Conservation (phyloP, 2,888 invertebrate species). For the Euspilapteryx auroguttella region DNA sequence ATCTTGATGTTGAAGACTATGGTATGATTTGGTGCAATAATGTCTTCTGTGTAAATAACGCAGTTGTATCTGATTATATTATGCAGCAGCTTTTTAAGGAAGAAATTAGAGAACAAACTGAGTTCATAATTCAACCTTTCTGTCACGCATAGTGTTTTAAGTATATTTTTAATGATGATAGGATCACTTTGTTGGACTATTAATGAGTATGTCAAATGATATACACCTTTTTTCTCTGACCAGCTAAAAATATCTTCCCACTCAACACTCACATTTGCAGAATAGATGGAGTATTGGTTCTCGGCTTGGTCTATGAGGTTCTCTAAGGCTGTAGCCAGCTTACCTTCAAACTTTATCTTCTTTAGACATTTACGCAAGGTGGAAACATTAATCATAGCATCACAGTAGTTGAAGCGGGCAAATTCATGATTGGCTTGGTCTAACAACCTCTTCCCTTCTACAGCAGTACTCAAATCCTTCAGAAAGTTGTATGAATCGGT, state of each 20-base stretch:
- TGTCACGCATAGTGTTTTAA: conserved; percentile 36
- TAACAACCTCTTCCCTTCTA: conserved; percentile 28
- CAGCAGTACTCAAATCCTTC: conserved; percentile 23
- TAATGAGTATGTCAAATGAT: conserved; percentile 30
- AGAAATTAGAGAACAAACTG: conserved; percentile 41
- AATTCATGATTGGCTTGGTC: conserved; percentile 37
- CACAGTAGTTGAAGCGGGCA: conserved; percentile 29
- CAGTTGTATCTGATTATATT: conserved; percentile 43
- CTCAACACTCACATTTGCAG: conserved; percentile 39
- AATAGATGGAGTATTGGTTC: conserved; percentile 35
- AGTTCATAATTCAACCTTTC: conserved; percentile 42
- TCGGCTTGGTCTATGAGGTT: conserved; percentile 32
- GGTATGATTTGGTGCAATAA: conserved; percentile 22
- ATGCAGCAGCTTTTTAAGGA: conserved; percentile 34
- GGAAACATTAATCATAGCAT: conserved; percentile 28
- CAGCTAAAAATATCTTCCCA: conserved; percentile 48
- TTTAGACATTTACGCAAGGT: conserved; percentile 21
- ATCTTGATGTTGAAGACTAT: conserved; percentile 45
- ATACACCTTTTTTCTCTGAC: conserved; percentile 33
- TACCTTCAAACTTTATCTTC: conserved; percentile 27
- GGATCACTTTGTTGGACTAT: conserved; percentile 44
- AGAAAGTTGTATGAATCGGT: conserved; percentile 18
- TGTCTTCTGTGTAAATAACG: conserved; percentile 43
- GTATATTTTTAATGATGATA: conserved; percentile 28
- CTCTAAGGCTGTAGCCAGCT: conserved; percentile 21